phyloP scores from a whole-genome alignment of 1,140 invertebrate genomes.

The Meloidogyne floridensis region DNA sequence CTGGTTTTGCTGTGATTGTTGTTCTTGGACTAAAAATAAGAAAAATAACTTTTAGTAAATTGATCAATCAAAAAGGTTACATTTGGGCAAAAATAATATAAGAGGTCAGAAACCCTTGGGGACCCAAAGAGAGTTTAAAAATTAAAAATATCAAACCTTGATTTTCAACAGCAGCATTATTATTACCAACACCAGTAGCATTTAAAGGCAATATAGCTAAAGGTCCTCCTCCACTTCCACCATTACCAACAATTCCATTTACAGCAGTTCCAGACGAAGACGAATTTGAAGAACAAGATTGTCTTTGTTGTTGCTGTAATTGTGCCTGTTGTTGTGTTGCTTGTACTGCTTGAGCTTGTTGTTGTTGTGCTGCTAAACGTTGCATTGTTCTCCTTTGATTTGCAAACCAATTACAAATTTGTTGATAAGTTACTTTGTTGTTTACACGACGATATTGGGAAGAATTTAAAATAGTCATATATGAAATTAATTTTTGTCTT shows the following conservation, averaged over 20 bases:
- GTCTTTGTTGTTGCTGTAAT: not conserved
- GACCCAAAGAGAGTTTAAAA: no score
- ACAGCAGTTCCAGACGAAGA: constrained; percentile 5
- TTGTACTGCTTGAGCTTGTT: not conserved
- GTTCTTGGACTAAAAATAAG: not conserved
- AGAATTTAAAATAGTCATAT: constrained; percentile 58
- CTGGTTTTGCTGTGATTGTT: not conserved
- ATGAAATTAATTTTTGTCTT: constrained; percentile 53
- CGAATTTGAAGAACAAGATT: not conserved
- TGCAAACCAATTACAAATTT: constrained; percentile 64
- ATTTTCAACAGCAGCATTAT: not conserved
- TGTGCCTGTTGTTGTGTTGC: no score
- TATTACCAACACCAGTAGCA: not conserved
- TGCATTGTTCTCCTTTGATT: constrained; percentile 49
- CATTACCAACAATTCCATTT: not conserved
- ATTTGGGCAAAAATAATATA: not conserved
- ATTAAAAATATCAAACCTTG: not conserved
- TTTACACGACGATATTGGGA: constrained; percentile 51
- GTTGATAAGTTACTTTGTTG: constrained; percentile 56
- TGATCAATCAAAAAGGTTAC: no score
- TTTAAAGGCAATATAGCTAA: constrained; percentile 27
- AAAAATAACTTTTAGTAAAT: no score
- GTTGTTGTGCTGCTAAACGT: not conserved
- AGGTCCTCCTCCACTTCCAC: not conserved
- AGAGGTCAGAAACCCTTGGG: no score